Percentiles rank a stretch among this genome's conserved stretches.
These are phyloP conservation scores for Lepidotrigona ventralis DNA, from an alignment of 1,140 invertebrate species.

Conservation along the genomic window DNA sequence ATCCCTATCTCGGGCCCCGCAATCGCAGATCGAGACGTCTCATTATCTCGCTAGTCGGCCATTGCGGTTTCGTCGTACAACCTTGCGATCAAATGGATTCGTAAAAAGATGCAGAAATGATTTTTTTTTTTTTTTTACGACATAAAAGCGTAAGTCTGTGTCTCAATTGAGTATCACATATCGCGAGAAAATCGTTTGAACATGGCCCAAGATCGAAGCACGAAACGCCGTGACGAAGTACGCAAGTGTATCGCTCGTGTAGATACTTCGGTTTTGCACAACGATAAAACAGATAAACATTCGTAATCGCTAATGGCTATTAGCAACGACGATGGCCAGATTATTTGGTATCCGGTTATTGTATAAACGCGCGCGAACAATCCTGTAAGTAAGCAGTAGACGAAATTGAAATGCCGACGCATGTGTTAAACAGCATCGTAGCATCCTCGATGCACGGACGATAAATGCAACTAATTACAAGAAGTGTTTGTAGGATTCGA, in stretches of 20 bases:
- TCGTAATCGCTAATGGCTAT: conserved; percentile 4
- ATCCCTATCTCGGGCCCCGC: conserved; percentile 69
- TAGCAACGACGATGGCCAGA: not conserved
- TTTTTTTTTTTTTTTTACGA: too few relatives aligned
- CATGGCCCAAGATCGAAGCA: too few relatives aligned
- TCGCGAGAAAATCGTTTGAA: too few relatives aligned
- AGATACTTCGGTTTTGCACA: not conserved
- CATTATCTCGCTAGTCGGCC: conserved; percentile 65
- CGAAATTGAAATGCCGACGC: conserved; percentile 3
- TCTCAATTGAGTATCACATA: too few relatives aligned
- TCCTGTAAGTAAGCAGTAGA: not conserved
- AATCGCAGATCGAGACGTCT: conserved; percentile 71
- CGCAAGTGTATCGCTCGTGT: not conserved
- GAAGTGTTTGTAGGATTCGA: not conserved
- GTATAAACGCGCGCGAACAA: not conserved
- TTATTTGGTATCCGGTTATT: not conserved
- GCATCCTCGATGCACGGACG: not conserved
- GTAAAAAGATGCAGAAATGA: not conserved
- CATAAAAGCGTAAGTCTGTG: too few relatives aligned
- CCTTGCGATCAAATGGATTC: not conserved
- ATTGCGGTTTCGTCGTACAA: conserved; percentile 54
- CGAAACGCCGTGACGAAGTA: too few relatives aligned
- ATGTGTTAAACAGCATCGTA: not conserved
- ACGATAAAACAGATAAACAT: not conserved
- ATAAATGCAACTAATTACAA: not conserved